Conservation (phyloP, 2,797 vertebrate species). For the Chaetophractus vellerosus region DNA sequence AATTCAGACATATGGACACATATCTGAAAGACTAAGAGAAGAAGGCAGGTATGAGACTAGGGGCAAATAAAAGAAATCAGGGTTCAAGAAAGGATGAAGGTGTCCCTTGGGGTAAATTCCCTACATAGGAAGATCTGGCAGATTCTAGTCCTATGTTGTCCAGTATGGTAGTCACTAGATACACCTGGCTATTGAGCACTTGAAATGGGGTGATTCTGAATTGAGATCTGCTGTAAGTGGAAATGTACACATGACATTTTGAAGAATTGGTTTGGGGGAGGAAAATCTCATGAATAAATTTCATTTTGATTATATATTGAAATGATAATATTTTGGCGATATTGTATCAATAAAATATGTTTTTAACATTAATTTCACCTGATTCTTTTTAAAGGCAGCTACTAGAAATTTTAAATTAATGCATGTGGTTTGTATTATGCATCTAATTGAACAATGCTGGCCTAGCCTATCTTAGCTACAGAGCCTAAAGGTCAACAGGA, state of each 20-base stretch:
- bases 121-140: background rate
- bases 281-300: background rate
- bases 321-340: slow-evolving; percentile 3
- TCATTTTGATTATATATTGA: background rate
- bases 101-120: background rate
- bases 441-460: background rate
- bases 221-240: background rate
- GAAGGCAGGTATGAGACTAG: background rate
- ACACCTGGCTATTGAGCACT: background rate
- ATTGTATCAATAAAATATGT: background rate
- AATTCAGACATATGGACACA: background rate
- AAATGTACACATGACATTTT: background rate
- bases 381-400: background rate
- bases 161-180: background rate
- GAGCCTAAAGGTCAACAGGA: background rate
- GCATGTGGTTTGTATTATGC: background rate
- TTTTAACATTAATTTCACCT: slow-evolving; percentile 14
- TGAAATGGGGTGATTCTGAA: background rate
- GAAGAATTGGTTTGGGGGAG: background rate
- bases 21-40: background rate
- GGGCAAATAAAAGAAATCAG: background rate
- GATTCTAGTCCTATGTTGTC: background rate
- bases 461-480: background rate
- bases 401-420: background rate
- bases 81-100: background rate